Percentiles rank a stretch among this genome's conserved stretches.
Conservation (phyloP, 2,888 invertebrate genomes). For the Microctonus aethiopoides region DNA sequence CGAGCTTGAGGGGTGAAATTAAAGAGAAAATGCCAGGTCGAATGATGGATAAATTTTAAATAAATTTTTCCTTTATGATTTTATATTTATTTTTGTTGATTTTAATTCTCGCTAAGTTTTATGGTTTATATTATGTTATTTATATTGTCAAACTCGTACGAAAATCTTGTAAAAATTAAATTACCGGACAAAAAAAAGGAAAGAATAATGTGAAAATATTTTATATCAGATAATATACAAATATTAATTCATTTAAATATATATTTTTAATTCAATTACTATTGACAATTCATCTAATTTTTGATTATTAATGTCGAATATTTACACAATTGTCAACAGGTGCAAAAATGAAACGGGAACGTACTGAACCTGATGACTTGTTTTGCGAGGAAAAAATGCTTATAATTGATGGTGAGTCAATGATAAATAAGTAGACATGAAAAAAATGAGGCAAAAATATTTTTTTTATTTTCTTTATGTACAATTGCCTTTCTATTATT, state of each 20-base stretch:
- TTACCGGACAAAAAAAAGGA: no score
- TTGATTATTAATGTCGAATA: not conserved
- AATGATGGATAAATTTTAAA: conserved; percentile 23
- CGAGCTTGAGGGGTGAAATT: not conserved
- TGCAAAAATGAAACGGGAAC: conserved; percentile 62
- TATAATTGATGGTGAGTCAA: conserved; percentile 63
- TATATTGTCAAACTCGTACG: no score
- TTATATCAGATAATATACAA: no score
- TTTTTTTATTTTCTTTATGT: no score
- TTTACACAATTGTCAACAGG: conserved; percentile 47
- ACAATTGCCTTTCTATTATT: no score
- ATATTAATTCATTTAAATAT: no score
- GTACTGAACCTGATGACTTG: conserved; percentile 62
- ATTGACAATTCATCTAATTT: not conserved
- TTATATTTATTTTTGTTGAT: not conserved
- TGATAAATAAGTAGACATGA: not conserved
- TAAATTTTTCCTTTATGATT: not conserved
- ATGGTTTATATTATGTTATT: no score
- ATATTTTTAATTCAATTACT: no score
- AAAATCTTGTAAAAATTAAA: no score
- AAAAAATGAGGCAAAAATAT: no score
- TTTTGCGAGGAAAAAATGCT: conserved; percentile 66
- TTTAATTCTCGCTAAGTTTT: no score
- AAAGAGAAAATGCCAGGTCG: conserved; percentile 38
- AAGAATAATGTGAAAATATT: no score